Base-by-base conservation (phyloP, 30 jellyfish, hydroid and myxozoan species). In the Turritopsis dohrnii region DNA sequence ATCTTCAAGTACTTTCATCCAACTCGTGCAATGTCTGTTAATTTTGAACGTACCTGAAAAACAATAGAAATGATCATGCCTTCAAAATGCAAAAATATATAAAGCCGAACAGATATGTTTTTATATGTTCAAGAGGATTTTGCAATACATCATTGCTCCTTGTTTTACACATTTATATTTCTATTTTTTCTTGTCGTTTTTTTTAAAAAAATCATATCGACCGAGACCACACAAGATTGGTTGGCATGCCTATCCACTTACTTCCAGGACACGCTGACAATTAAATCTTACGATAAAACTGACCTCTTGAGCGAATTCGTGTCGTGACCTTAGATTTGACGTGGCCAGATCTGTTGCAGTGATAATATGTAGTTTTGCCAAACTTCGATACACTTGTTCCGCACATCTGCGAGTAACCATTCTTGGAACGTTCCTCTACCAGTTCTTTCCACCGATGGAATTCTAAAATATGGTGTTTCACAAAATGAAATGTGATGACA, bases 21-120 rank as follows among this genome's bases (percentile, higher is more conserved):
- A n/a, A 27, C 77, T 69, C 16, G 77, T 69, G 77, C 77, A 69
- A 69, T 69, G 77, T 69, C 22, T 69, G 77, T 69, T 27, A 17
- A 69, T 69, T 27, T 69, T 69, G 77, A 23, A 23, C 30, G 77
- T n/a, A 7, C 77, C 77, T 69, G 30, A n/a, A 69, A 19, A 69
- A n/a, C 9, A 13, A 13, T 41, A 41, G 60, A 41, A 41, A 41
- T 5, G 19, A 27, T 69, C 16, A 69, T 69, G 16, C 28, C 19
- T 0, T 7, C 77, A 69, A 9, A 69, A n/a, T n/a, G 8, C 0
- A 69, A 69, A 21, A 69, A 60, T 60, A 0, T n/a, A n/a, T n/a
- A n/a, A n/a, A n/a, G n/a, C n/a, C 73, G 21, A 60, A 60, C 73
- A 60, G 21, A 60, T 0, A 18, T 60, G 19, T 60, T 60, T 60